These are phyloP conservation scores for Pomatorhinus ruficollis DNA, from an alignment of 2,113 vertebrate genomes.

Conservation along the genomic window DNA sequence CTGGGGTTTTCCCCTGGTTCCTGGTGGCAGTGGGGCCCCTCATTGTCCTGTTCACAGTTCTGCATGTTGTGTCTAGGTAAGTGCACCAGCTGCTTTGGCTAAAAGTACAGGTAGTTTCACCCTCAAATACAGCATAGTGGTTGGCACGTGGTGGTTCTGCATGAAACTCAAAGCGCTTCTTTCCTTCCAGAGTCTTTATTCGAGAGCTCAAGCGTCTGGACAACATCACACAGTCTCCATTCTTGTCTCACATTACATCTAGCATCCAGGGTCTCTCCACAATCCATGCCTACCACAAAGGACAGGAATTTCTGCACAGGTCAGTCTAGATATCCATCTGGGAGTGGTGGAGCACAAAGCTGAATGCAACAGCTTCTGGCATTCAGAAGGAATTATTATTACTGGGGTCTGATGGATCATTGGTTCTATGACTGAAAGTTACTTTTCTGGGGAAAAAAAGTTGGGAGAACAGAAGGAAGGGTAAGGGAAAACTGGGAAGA, in stretches of 20 bases:
- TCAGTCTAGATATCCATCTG: conserved; percentile 18
- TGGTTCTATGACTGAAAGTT: neutral
- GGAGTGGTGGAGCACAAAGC: neutral
- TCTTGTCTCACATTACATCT: conserved; percentile 90
- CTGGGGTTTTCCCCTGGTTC: conserved; percentile 90
- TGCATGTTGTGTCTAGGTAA: conserved; percentile 87
- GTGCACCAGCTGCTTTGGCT: neutral
- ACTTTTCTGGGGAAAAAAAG: neutral
- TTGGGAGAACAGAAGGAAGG: neutral
- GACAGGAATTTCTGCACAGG: conserved; percentile 87
- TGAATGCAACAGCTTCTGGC: neutral
- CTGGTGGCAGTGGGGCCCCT: conserved; percentile 88
- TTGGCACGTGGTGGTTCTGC: neutral
- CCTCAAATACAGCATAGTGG: neutral
- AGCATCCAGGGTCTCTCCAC: conserved; percentile 92
- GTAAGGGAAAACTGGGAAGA: neutral
- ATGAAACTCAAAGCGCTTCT: neutral
- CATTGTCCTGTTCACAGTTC: conserved; percentile 80
- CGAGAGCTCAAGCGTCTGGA: conserved; percentile 91
- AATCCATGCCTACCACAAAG: conserved; percentile 88
- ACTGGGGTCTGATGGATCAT: neutral
- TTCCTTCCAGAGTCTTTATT: conserved; percentile 83
- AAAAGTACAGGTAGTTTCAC: neutral
- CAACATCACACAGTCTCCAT: conserved; percentile 90
- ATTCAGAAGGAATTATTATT: neutral